A percentile compares a stretch with the other conserved stretches of the same genome.
Conservation (phyloP, 2,113 vertebrate species). For the Apteryx mantelli region DNA sequence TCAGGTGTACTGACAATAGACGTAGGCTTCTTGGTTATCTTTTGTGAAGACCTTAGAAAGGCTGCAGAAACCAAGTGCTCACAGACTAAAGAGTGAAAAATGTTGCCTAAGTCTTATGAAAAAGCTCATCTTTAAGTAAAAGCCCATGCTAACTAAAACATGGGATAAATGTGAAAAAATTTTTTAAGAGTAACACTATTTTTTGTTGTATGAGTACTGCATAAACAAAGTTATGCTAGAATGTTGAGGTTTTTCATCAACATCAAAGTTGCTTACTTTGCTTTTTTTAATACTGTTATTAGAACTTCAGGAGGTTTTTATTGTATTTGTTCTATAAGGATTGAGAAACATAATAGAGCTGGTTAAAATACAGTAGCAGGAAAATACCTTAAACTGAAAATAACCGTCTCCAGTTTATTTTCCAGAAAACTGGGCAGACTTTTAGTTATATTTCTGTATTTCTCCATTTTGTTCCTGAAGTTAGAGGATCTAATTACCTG, state of each 20-base stretch:
- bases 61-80: neutral
- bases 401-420: neutral
- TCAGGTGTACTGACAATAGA: neutral
- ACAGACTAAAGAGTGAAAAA: neutral
- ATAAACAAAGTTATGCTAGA: neutral
- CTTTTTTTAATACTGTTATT: neutral
- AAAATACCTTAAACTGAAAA: neutral
- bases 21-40: neutral
- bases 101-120: neutral
- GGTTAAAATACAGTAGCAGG: neutral
- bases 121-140: neutral
- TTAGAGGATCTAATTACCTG: neutral
- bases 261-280: neutral
- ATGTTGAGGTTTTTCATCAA: neutral
- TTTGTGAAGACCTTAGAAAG: neutral
- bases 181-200: neutral
- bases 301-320: neutral
- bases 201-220: neutral
- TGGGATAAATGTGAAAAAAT: neutral
- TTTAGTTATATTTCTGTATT: neutral
- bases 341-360: neutral
- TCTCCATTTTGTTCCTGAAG: neutral
- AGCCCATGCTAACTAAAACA: neutral
- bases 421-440: neutral
- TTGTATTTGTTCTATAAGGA: neutral